Base-by-base conservation (phyloP, 1,140 invertebrate species). In the Ceratitis capitata region DNA sequence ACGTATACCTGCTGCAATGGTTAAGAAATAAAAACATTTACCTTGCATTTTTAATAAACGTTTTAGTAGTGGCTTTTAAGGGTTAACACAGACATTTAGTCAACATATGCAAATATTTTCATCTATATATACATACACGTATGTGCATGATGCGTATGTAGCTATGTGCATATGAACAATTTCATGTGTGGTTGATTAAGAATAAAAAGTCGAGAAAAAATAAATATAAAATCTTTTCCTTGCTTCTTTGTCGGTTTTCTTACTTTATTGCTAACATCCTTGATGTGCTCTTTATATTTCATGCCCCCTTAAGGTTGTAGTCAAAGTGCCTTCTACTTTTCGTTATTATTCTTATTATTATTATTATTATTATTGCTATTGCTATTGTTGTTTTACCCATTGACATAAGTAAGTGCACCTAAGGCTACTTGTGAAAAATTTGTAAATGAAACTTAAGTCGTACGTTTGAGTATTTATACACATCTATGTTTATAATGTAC, bases 341-440 rank as follows among this genome's bases (percentile, higher is more conserved):
- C 69, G 19, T 78, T 78, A 45, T 78, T 78, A 69, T 26, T 78
- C 7, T 12, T 78, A 42, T 32, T 64, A 12, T 35, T 35, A 16
- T 64, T 58, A 16, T 61, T 69, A 45, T 78, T 78, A 69, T 26
- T 78, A 19, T 12, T 78, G 23, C 39, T 64, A 12, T 35, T 35
- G 32, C 35, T 58, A 16, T 61, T 39, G 12, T 39, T 16, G 2
- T 78, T 69, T 69, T 78, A 45, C 45, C 12, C n/a, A 45, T 78
- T 78, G 69, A 42, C 39, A 32, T 69, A 69, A 69, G 64, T 69
- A 69, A 69, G 69, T 78, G 69, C 39, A 78, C 69, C 39, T 78
- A 45, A 78, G 39, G 69, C 69, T 78, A 78, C 19, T 78, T 78
- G 39, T 78, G 69, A 42, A n/a, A 78, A 78, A 78, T 78, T 78